Percentiles rank a stretch among this genome's conserved stretches.
These are phyloP conservation scores for Caenorhabditis becei DNA, from an alignment of 2,888 invertebrate genomes.

Conservation along the genomic window DNA sequence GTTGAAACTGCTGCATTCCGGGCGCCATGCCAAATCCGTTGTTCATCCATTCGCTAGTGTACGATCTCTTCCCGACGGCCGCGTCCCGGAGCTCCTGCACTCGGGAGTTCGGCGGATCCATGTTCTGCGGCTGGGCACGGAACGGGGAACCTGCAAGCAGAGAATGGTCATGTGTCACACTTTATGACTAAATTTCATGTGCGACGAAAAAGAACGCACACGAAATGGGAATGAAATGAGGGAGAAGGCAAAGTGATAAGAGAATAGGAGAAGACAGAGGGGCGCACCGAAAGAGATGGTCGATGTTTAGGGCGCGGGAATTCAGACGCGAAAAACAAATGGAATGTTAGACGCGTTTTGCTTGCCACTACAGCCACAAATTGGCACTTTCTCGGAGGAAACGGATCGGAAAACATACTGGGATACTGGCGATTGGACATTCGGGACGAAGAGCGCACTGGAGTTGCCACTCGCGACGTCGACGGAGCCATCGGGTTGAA, in stretches of 20 bases:
- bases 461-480: conserved; percentile 38
- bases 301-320: neutral
- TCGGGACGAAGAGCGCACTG: conserved; percentile 22
- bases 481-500: conserved; percentile 50
- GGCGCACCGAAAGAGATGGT: conserved; percentile 7
- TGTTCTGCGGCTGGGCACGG: conserved; percentile 41
- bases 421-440: conserved; percentile 23
- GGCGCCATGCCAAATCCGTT: conserved; percentile 18
- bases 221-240: conserved; percentile 8
- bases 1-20: conserved; percentile 19
- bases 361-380: neutral
- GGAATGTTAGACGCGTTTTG: neutral
- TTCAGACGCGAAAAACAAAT: conserved; percentile 8
- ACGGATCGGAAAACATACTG: neutral
- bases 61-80: conserved; percentile 34
- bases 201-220: conserved; percentile 6
- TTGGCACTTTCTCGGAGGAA: neutral
- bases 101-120: conserved; percentile 47
- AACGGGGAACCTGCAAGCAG: conserved; percentile 38
- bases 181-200: neutral
- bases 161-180: neutral
- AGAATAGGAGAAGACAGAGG: conserved; percentile 5
- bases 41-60: conserved; percentile 57
- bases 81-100: conserved; percentile 46
- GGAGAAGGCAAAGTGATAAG: neutral